These are phyloP conservation scores for Orchestia grillus DNA, from an alignment of 1,140 invertebrate genomes.

Conservation along the genomic window DNA sequence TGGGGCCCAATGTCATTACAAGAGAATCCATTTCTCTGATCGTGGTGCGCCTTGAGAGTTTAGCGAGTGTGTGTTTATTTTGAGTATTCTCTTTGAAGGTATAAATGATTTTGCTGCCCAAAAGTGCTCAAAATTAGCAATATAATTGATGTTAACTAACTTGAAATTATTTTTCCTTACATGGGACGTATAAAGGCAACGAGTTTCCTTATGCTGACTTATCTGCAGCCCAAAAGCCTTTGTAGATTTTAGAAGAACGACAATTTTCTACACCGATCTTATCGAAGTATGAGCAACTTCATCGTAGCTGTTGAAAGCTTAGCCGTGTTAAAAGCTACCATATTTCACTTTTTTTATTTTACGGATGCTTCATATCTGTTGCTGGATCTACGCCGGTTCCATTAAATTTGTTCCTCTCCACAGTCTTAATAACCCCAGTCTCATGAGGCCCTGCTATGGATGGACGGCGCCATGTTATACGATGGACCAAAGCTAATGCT, in stretches of 20 bases:
- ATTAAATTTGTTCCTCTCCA: not conserved
- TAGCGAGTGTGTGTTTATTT: not conserved
- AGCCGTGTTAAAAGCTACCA: not conserved
- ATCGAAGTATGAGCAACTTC: not conserved
- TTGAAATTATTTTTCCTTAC: not conserved
- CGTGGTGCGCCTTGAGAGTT: not conserved
- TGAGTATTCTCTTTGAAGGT: not conserved
- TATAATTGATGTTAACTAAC: not conserved
- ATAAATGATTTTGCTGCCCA: not conserved
- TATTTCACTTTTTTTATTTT: not conserved
- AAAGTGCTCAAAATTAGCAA: not conserved
- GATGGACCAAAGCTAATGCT: not conserved
- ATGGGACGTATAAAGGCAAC: not conserved
- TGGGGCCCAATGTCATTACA: too few species aligned
- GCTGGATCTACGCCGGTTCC: not conserved
- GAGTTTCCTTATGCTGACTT: not conserved
- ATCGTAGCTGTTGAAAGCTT: not conserved
- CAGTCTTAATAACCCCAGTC: not conserved
- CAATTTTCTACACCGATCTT: not conserved
- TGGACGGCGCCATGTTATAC: not conserved
- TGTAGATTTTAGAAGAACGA: not conserved
- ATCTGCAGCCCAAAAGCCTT: not conserved
- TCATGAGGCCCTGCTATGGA: not conserved
- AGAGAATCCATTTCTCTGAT: not conserved
- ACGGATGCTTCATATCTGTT: not conserved